Percentiles rank a stretch among this genome's conserved stretches.
These are phyloP conservation scores for Synergus laeviventris DNA, from an alignment of 2,888 invertebrate species.

Conservation along the genomic window DNA sequence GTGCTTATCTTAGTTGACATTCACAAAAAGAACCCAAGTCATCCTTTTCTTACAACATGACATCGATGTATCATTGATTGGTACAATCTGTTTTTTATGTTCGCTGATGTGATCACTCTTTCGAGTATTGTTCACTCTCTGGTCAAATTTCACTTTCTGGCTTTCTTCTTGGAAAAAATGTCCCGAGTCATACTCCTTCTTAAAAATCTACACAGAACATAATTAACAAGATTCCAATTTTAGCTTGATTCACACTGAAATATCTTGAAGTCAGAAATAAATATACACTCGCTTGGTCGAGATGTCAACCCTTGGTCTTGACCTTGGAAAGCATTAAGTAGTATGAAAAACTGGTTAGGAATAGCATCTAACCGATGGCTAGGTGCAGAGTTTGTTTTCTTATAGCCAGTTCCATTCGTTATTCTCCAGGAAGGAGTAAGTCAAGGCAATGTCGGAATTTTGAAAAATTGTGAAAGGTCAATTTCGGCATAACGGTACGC, in stretches of 20 bases:
- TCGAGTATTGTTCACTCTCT: background rate
- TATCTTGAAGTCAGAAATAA: too few species aligned
- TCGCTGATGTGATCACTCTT: background rate
- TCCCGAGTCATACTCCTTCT: background rate
- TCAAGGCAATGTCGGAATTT: conserved; percentile 35
- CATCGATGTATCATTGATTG: conserved; percentile 10
- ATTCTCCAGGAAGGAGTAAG: conserved; percentile 25
- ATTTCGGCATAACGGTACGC: conserved; percentile 39
- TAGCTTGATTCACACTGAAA: too few species aligned
- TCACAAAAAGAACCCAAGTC: conserved; percentile 6
- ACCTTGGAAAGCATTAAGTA: too few species aligned
- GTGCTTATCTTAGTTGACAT: background rate
- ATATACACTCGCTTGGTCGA: too few species aligned
- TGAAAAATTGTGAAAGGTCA: conserved; percentile 35
- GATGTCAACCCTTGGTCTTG: too few species aligned
- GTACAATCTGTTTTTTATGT: conserved; percentile 16
- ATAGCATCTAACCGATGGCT: background rate
- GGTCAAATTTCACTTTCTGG: conserved; percentile 1
- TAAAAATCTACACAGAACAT: background rate
- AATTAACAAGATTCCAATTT: too few species aligned
- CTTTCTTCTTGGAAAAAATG: background rate
- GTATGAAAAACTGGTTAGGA: background rate
- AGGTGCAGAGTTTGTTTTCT: too few species aligned
- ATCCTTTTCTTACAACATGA: background rate
- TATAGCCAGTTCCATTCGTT: conserved; percentile 20